A percentile compares a stretch with the other conserved stretches of the same genome.
Conservation (phyloP, 2,888 invertebrate species). For the Mystacides longicornis region DNA sequence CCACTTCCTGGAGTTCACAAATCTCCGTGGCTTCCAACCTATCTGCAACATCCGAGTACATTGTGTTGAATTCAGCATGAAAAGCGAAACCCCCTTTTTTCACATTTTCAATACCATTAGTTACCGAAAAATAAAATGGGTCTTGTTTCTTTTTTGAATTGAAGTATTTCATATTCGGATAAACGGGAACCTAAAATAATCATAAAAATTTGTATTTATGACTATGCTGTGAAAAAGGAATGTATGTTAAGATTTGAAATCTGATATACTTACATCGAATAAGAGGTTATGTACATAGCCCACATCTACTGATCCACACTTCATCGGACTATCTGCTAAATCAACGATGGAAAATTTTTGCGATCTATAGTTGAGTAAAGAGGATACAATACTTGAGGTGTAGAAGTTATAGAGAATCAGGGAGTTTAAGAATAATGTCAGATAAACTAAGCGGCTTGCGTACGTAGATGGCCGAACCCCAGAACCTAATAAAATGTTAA, state of each 20-base stretch:
- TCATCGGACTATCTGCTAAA: slow-evolving; percentile 22
- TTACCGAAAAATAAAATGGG: slow-evolving; percentile 19
- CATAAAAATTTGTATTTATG: neutral
- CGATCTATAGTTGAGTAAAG: slow-evolving; percentile 22
- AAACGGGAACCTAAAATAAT: slow-evolving; percentile 13
- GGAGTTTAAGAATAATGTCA: slow-evolving; percentile 22
- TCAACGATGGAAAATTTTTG: slow-evolving; percentile 19
- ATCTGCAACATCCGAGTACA: slow-evolving; percentile 18
- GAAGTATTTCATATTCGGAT: slow-evolving; percentile 22
- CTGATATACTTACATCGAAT: slow-evolving; percentile 19
- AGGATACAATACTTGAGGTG: slow-evolving; percentile 24
- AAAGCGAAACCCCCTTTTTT: slow-evolving; percentile 22
- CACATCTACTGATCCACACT: slow-evolving; percentile 22
- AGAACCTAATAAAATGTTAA: slow-evolving; percentile 13
- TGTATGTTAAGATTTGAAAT: slow-evolving; percentile 4
- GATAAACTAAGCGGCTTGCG: slow-evolving; percentile 22
- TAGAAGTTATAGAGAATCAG: slow-evolving; percentile 24
- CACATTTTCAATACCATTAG: slow-evolving; percentile 15
- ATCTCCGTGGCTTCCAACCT: slow-evolving; percentile 24
- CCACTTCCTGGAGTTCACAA: slow-evolving; percentile 25
- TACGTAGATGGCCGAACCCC: slow-evolving; percentile 18
- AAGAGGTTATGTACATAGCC: slow-evolving; percentile 24
- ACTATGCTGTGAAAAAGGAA: slow-evolving; percentile 17
- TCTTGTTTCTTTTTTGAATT: slow-evolving; percentile 21
- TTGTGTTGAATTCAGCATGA: slow-evolving; percentile 19